phyloP scores from a whole-genome alignment of 1,140 invertebrate species.

The Orussus abietinus region DNA sequence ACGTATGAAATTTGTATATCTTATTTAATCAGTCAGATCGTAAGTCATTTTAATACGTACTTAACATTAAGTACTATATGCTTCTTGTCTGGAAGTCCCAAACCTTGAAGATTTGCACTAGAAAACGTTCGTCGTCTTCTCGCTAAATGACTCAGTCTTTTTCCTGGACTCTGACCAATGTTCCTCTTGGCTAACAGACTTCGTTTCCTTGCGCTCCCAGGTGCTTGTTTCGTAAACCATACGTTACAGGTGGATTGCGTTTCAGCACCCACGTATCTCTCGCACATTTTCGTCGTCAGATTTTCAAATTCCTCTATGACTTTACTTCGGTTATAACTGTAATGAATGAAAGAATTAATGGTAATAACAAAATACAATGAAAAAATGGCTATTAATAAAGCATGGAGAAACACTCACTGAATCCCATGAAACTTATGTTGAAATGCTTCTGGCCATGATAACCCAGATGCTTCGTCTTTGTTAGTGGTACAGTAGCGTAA shows the following conservation, averaged over 20 bases:
- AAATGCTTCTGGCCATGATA: constrained; percentile 56
- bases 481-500: constrained; percentile 27
- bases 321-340: constrained; percentile 62
- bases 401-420: constrained; percentile 55
- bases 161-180: constrained; percentile 62
- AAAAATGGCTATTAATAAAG: constrained; percentile 14
- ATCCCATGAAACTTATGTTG: constrained; percentile 61
- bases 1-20: neutral
- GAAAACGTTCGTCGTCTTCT: constrained; percentile 63
- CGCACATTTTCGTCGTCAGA: constrained; percentile 56
- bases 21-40: neutral
- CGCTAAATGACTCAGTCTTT: constrained; percentile 64
- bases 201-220: constrained; percentile 57
- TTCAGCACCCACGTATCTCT: constrained; percentile 63
- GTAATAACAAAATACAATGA: constrained; percentile 3
- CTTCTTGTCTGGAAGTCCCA: constrained; percentile 39
- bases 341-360: constrained; percentile 29
- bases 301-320: constrained; percentile 61
- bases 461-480: constrained; percentile 35
- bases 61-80: constrained; percentile 38
- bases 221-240: constrained; percentile 53
- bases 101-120: constrained; percentile 50
- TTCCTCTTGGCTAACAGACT: constrained; percentile 53
- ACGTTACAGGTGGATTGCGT: constrained; percentile 64
- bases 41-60: constrained; percentile 21